phyloP scores from a whole-genome alignment of 2,797 vertebrate species.

The Chelidonichthys spinosus region DNA sequence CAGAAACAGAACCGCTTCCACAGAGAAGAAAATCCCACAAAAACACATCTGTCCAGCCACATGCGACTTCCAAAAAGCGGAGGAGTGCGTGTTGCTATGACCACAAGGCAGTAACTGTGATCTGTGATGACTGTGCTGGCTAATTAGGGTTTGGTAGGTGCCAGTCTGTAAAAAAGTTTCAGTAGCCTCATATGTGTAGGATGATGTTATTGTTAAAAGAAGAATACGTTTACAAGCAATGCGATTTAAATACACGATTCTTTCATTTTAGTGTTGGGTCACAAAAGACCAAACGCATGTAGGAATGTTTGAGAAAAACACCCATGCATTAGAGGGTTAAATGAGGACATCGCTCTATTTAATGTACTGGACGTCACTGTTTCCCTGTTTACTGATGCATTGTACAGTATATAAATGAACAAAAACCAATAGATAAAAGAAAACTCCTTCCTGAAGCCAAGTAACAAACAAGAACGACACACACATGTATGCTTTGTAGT shows the following conservation, averaged over 20 bases:
- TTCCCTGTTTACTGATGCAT: not conserved
- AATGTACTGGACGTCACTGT: not conserved
- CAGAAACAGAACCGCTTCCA: not conserved
- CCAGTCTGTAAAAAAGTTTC: not conserved
- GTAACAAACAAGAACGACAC: not conserved
- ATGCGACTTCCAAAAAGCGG: not conserved
- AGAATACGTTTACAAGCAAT: not conserved
- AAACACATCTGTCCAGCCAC: not conserved
- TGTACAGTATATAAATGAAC: not conserved
- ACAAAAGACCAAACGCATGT: not conserved
- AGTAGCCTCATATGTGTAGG: not conserved
- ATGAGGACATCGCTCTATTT: slow-evolving; percentile 3
- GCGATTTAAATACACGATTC: not conserved
- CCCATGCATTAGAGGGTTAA: not conserved
- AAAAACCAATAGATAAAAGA: not conserved
- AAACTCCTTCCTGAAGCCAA: not conserved
- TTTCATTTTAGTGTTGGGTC: not conserved
- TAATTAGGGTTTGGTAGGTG: not conserved
- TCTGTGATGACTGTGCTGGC: not conserved
- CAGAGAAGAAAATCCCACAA: not conserved
- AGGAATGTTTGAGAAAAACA: not conserved
- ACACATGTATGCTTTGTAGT: slow-evolving; percentile 99
- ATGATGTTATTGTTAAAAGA: too few relatives aligned
- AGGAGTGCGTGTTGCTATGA: not conserved
- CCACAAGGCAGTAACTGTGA: not conserved